phyloP scores from a whole-genome alignment of 2,113 vertebrate species.

The Podarcis raffonei region DNA sequence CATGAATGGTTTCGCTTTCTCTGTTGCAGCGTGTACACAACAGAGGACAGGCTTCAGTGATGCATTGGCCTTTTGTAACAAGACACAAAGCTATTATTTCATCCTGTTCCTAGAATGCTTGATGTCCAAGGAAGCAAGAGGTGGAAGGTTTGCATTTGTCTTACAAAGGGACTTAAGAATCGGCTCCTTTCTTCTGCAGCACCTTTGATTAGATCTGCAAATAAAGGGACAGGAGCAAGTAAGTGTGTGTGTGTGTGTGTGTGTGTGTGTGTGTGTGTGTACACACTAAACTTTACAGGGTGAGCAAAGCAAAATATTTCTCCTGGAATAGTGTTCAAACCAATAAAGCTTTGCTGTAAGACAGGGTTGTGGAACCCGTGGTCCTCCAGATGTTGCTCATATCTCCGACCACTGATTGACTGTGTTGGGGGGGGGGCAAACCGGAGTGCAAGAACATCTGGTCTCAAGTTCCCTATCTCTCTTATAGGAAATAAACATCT shows the following conservation, averaged over 20 bases:
- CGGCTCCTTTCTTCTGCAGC: slow-evolving; percentile 31
- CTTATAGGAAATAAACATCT: too few species aligned
- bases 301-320: accelerated
- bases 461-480: too few species aligned
- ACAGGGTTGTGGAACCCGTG: background rate
- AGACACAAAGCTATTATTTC: slow-evolving; percentile 38
- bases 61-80: background rate
- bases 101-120: background rate
- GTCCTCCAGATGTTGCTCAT: background rate
- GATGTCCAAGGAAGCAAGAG: background rate
- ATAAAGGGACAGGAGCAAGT: background rate
- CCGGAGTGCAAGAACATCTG: background rate
- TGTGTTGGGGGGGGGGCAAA: background rate
- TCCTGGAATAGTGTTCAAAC: background rate
- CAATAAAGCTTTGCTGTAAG: too few species aligned
- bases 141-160: slow-evolving; percentile 14
- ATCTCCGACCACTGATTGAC: background rate
- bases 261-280: accelerated
- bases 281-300: background rate
- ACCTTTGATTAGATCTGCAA: slow-evolving; percentile 18
- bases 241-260: background rate
- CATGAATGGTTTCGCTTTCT: slow-evolving; percentile 10
- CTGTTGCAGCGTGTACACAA: background rate
- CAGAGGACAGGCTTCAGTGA: background rate
- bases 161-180: background rate